Percentiles rank a stretch among this genome's conserved stretches.
Evolutionary conservation across 1,140 invertebrate species (phyloP).

Genomic region (Pararge aegeria): DNA sequence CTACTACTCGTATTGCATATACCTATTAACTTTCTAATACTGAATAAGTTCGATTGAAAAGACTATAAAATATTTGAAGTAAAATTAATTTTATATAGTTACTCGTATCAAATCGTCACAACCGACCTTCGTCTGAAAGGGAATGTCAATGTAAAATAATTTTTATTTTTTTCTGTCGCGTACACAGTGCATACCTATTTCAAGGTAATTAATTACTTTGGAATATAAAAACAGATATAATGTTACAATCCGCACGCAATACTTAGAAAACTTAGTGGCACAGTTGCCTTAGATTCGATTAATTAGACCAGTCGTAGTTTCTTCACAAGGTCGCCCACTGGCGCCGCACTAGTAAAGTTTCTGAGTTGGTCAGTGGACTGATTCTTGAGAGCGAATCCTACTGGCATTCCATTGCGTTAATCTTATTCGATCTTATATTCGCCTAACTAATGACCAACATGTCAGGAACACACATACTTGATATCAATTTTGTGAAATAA

Average conservation of each 20-base stretch:
- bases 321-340: conserved; percentile 16
- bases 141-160: conserved; percentile 5
- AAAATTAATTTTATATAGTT: background rate
- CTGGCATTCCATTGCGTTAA: background rate
- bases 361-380: conserved; percentile 8
- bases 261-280: background rate
- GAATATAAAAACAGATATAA: background rate
- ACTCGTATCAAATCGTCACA: conserved; percentile 1
- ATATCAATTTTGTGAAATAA: too few relatives aligned
- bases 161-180: background rate
- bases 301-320: conserved; percentile 17
- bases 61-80: background rate
- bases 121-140: background rate
- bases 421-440: too few relatives aligned
- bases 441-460: too few relatives aligned
- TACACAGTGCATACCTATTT: background rate
- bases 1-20: too few relatives aligned
- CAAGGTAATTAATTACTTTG: background rate
- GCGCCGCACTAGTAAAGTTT: conserved; percentile 20
- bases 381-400: background rate
- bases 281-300: background rate
- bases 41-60: too few relatives aligned
- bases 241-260: background rate
- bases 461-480: too few relatives aligned
- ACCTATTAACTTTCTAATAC: too few relatives aligned